These are phyloP conservation scores for Lethenteron camtschaticum DNA, from an alignment of 2,113 vertebrate species.

Conservation along the genomic window DNA sequence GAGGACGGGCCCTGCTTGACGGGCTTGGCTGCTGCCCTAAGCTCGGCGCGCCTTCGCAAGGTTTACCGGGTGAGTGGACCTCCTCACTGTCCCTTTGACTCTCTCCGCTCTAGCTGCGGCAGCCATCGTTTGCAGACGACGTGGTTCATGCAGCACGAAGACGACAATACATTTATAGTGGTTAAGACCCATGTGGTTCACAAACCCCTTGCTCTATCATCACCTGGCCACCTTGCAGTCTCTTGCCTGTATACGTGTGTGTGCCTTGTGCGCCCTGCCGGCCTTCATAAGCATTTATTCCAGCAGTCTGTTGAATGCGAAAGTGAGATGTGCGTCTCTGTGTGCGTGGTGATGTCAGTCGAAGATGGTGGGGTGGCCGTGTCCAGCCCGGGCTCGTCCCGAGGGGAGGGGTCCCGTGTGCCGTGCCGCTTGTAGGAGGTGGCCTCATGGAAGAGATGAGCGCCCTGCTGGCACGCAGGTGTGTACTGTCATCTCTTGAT, in stretches of 20 bases:
- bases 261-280: not conserved
- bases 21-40: conserved; percentile 4
- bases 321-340: not conserved
- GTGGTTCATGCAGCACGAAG: not conserved
- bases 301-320: not conserved
- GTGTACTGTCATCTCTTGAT: conserved; percentile 5
- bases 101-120: not conserved
- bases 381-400: not conserved
- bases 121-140: not conserved
- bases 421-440: conserved; percentile 26
- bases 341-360: not conserved
- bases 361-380: conserved; percentile 2
- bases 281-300: not conserved
- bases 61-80: not conserved
- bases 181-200: not conserved
- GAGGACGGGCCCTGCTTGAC: not conserved
- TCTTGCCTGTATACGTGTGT: not conserved
- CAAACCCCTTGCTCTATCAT: not conserved
- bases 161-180: not conserved
- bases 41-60: conserved; percentile 5
- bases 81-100: not conserved
- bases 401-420: not conserved
- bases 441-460: conserved; percentile 98
- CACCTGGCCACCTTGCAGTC: not conserved
- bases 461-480: conserved; percentile 90